A percentile compares a stretch with the other conserved stretches of the same genome.
phyloP scores from a whole-genome alignment of 2,113 vertebrate species.

The Dolichallabes microphthalmus region DNA sequence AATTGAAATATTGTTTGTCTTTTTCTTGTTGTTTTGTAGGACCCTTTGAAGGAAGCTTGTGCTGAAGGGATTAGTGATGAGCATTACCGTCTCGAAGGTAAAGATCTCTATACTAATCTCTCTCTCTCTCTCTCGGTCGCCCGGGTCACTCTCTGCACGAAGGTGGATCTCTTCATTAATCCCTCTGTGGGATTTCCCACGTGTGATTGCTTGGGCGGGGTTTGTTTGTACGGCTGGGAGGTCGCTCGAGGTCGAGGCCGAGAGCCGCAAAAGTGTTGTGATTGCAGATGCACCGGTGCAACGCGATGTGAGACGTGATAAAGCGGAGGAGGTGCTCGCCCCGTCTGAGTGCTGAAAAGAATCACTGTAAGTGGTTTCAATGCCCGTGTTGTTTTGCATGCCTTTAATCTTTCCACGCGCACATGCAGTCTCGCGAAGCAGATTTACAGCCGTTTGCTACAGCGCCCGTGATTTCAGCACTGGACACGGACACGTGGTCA shows the following conservation, averaged over 20 bases:
- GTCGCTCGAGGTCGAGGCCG: slow-evolving; percentile 7
- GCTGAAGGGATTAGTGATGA: slow-evolving; percentile 82
- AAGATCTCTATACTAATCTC: slow-evolving; percentile 7
- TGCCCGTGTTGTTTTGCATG: background rate
- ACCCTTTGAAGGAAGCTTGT: slow-evolving; percentile 80
- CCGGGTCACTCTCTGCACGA: slow-evolving; percentile 8
- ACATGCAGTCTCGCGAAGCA: background rate
- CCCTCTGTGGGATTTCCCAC: slow-evolving; percentile 18
- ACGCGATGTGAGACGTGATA: background rate
- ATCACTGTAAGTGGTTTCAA: background rate
- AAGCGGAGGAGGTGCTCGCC: slow-evolving; percentile 6
- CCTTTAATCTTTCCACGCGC: background rate
- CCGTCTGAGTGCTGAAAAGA: background rate
- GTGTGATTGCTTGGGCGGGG: background rate
- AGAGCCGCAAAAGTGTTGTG: background rate
- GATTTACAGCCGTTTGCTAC: background rate
- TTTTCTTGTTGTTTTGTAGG: slow-evolving; percentile 67
- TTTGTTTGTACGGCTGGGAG: slow-evolving; percentile 20
- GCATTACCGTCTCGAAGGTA: slow-evolving; percentile 94
- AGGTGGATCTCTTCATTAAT: background rate
- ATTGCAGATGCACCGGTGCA: background rate
- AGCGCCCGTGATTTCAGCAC: background rate
- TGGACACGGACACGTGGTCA: background rate
- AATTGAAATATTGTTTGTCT: background rate
- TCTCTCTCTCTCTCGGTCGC: background rate